phyloP scores from a whole-genome alignment of 1,140 invertebrate species.

The Neodiprion fabricii region DNA sequence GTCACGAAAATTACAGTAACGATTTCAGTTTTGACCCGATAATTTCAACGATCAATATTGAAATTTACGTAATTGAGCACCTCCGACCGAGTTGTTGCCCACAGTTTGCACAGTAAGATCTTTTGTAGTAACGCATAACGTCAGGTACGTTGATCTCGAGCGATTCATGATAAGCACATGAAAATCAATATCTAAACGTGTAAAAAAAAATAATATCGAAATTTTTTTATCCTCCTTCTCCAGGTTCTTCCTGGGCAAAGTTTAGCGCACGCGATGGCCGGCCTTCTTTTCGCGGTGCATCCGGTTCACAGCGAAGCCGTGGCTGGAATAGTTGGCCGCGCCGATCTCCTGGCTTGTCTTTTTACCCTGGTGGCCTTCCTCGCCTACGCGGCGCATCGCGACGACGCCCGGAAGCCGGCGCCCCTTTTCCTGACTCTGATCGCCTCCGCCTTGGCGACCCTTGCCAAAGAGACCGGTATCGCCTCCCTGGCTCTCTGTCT shows the following conservation, averaged over 20 bases:
- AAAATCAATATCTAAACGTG: too few species aligned
- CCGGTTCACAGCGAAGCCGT: slow-evolving; percentile 97
- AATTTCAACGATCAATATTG: too few species aligned
- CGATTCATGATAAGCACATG: too few species aligned
- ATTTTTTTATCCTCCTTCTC: slow-evolving; percentile 26
- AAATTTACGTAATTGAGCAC: too few species aligned
- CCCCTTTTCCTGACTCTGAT: slow-evolving; percentile 51
- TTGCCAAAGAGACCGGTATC: slow-evolving; percentile 92
- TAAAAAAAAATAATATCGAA: too few species aligned
- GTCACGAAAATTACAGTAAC: too few species aligned
- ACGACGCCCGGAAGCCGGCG: slow-evolving; percentile 49
- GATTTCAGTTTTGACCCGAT: too few species aligned
- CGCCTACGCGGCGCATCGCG: slow-evolving; percentile 71
- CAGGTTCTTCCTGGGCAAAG: slow-evolving; percentile 66
- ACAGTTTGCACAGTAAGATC: too few species aligned
- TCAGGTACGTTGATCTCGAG: too few species aligned
- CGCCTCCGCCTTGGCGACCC: slow-evolving; percentile 67
- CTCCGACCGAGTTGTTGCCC: too few species aligned
- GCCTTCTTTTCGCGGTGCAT: slow-evolving; percentile 91
- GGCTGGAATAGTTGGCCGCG: slow-evolving; percentile 93
- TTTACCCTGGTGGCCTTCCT: slow-evolving; percentile 90
- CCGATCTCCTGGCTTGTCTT: slow-evolving; percentile 90
- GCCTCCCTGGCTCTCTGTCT: slow-evolving; percentile 89
- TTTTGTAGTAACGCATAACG: too few species aligned
- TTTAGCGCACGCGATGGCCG: slow-evolving; percentile 76